Evolutionary conservation across 2,113 vertebrate genomes (phyloP).

Genomic region (Fregata magnificens): DNA sequence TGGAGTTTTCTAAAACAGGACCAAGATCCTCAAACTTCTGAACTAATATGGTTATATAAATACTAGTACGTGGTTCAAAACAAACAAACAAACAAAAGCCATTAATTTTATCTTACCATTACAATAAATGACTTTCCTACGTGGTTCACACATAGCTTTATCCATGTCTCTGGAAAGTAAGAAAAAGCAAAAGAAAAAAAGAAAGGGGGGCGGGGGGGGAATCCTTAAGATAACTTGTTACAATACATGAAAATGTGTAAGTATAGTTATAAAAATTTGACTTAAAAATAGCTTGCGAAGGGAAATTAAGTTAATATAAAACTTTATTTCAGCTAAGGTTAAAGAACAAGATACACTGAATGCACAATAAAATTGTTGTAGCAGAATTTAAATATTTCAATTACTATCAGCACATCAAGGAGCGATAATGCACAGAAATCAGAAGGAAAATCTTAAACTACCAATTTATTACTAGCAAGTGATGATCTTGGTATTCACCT

Average conservation of each 20-base stretch:
- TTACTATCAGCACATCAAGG: neutral
- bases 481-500: neutral
- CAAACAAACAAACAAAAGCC: neutral
- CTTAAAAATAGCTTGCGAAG: neutral
- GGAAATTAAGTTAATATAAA: neutral
- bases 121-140: neutral
- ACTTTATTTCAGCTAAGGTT: neutral
- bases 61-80: neutral
- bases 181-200: neutral
- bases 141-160: neutral
- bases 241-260: neutral
- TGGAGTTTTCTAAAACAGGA: neutral
- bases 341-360: neutral
- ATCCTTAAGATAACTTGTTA: neutral
- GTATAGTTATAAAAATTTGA: neutral
- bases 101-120: neutral
- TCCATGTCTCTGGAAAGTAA: neutral
- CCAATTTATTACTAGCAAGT: neutral
- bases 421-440: neutral
- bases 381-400: neutral
- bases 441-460: neutral
- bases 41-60: neutral
- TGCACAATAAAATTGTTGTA: neutral
- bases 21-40: neutral
- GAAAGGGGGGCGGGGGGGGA: accelerated